Conservation (phyloP, 2,113 vertebrate species). For the Plecturocebus donacophilus region DNA sequence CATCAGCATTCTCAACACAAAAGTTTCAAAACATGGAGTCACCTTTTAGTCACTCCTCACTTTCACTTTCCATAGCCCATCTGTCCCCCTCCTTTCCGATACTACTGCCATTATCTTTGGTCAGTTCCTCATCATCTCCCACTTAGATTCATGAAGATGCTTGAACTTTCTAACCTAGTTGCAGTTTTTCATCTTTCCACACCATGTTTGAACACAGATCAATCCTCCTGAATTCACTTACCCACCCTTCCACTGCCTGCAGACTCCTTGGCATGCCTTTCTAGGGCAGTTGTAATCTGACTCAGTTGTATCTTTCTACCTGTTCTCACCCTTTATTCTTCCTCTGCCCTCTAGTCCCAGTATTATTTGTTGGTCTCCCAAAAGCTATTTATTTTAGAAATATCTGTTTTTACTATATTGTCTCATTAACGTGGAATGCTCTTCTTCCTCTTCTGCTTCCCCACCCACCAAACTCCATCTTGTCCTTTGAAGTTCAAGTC, state of each 20-base stretch:
- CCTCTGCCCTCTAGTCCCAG: neutral
- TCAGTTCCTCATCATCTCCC: neutral
- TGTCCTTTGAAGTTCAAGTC: neutral
- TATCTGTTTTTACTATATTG: neutral
- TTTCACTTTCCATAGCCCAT: neutral
- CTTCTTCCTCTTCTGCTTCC: neutral
- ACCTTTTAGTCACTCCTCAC: neutral
- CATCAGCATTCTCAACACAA: neutral
- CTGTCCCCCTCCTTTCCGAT: neutral
- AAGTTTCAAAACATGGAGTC: too few species aligned
- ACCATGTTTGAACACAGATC: neutral
- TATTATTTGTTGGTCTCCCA: neutral
- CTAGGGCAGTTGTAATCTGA: rapidly evolving
- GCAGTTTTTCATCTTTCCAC: neutral
- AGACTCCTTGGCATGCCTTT: neutral
- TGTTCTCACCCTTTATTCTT: neutral
- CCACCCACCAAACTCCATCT: neutral
- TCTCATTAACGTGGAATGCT: neutral
- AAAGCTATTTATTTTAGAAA: neutral
- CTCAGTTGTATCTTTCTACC: too few species aligned
- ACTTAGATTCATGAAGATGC: neutral
- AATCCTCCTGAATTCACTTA: neutral
- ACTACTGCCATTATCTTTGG: neutral
- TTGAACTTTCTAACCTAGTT: neutral
- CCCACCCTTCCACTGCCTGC: too few species aligned